Base-by-base conservation (phyloP, 2,113 vertebrate genomes). In the Notarius quadriscutis region DNA sequence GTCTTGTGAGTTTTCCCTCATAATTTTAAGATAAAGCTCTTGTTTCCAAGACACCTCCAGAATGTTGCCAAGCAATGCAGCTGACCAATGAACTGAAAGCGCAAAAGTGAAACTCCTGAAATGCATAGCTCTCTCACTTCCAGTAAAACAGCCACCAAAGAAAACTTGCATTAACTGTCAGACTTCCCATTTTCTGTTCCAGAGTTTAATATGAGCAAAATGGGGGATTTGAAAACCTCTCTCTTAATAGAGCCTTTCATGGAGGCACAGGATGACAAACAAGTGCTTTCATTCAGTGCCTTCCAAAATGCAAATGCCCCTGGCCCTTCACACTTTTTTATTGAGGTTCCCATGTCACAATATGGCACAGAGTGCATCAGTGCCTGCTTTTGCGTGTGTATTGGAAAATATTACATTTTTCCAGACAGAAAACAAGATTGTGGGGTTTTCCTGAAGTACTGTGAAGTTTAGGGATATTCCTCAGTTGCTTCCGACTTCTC, bases 271-370 rank as follows among this genome's bases (percentile, higher is more conserved):
- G 94, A 95, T 93, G 93, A 95, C 90, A 92, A 95, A 96, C 95
- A 96, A 96, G 94, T 90, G 89, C 88, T 87, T 91, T 94, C 86
- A 95, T 96, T 96, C 95, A 96, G 88, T 9, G 50, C 83, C 89
- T 87, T 96, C 95, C 95, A 96, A 96, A 96, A 95, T 96, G 95
- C 95, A 94, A 96, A 96, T 96, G 94, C 90, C 92, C 91, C 93
- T 90, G 91, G 94, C 92, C 93, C 95, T 96, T 94, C 95, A 95
- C 93, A 94, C 94, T 90, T 91, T 95, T 95, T 96, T 94, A 94
- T 94, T 93, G 95, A 93, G 91, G 92, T 94, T 95, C 95, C 94
- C 94, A 94, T 95, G 94, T 95, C 94, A 95, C 91, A 93, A 93
- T 94, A 94, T 92, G 91, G 92, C 91, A 92, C 87, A 88, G 92